Base-by-base conservation (phyloP, 2,113 vertebrate genomes). In the Cinclus mexicanus region DNA sequence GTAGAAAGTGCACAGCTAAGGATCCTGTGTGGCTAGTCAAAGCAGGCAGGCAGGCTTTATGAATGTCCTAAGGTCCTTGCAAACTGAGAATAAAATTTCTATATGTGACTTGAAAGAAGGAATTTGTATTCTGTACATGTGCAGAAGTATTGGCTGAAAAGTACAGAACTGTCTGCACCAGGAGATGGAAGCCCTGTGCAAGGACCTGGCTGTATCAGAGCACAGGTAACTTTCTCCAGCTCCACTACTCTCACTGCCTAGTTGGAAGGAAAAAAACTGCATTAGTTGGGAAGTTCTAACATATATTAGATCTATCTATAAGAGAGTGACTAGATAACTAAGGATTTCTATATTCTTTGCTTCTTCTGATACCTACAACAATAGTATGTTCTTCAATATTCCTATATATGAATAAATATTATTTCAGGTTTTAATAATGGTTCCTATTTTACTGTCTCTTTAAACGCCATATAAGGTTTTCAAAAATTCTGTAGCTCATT, bases 1-100 rank as follows among this genome's bases (percentile, higher is more conserved):
- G 9, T 8, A 59, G n/a, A 24, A 18, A 8, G 2, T 59, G 10
- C 6, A 5, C 23, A 7, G 4, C 6, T 35, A 55, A 79, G 19
- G 16, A 21, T 67, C 10, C 9, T 1, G 1, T 9, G 14, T 15
- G 3, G 2, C 10, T 56, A 10, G 2, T 15, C 33, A 90, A 9
- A 35, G 7, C 9, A 60, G 39, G 7, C 9, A 60, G 5, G 49
- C 19, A 59, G 21, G 3, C 49, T 56, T 26, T 69, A 1, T 20
- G 5, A 14, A 14, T 74, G 11, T 52, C 22, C 33, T 60, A 37
- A 49, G 65, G 28, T n/a, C 16, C 16, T 26, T 26, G 14, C 83
- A 52, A 76, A 56, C 1, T 44, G 15, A 14, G 80, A 90, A 68
- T 12, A 69, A 29, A 65, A 15, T 29, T 64, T 63, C 39, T 6